Evolutionary conservation across 2,113 vertebrate species (phyloP).

Genomic region (Anser brachyrhynchus): DNA sequence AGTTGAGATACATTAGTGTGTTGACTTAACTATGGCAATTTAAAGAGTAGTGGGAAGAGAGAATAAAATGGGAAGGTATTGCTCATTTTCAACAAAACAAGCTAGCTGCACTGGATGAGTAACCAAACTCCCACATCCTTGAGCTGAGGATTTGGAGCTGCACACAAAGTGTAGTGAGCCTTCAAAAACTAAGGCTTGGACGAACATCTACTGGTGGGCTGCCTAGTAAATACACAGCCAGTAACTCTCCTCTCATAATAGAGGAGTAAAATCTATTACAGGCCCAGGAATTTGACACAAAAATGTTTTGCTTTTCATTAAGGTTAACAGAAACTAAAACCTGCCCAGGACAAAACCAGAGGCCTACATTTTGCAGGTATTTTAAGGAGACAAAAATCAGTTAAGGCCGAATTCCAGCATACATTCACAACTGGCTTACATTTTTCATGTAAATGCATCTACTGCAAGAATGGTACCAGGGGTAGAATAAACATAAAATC

Average conservation of each 20-base stretch:
- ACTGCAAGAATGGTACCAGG: neutral
- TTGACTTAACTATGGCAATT: neutral
- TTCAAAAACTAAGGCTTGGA: constrained; percentile 32
- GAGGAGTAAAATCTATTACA: neutral
- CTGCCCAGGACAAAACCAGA: neutral
- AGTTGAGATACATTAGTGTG: neutral
- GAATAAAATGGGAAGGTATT: neutral
- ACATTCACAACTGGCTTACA: constrained; percentile 34
- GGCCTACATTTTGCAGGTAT: neutral
- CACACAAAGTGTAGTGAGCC: neutral
- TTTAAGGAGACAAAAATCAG: neutral
- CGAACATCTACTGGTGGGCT: neutral
- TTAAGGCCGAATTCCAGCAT: constrained; percentile 56
- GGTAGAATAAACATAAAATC: neutral
- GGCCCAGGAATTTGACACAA: neutral
- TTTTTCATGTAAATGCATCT: neutral
- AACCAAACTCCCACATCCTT: constrained; percentile 5
- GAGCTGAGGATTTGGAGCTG: neutral
- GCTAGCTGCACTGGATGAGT: neutral
- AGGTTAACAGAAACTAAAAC: constrained; percentile 12
- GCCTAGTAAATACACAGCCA: neutral
- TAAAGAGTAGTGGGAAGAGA: neutral
- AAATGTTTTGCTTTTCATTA: neutral
- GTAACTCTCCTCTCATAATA: neutral
- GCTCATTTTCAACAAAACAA: constrained; percentile 25